These are phyloP conservation scores for Lagria hirta DNA, from an alignment of 2,888 invertebrate genomes.

Conservation along the genomic window DNA sequence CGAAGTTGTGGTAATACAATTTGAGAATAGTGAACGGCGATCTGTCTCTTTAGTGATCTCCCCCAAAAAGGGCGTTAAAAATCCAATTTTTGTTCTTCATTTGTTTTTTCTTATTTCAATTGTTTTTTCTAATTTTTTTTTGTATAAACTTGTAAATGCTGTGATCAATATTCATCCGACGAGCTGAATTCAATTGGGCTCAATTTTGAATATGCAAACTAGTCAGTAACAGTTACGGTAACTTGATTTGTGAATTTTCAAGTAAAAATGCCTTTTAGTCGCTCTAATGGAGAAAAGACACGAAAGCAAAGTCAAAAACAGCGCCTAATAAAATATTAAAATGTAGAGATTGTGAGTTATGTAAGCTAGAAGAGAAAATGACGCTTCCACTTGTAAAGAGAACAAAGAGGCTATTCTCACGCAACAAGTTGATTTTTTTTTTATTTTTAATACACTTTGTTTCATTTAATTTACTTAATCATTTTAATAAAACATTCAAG, in stretches of 20 bases:
- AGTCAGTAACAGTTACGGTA: conserved; percentile 16
- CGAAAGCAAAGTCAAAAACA: conserved; percentile 20
- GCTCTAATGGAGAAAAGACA: conserved; percentile 13
- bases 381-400: conserved; percentile 38
- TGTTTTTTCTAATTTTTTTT: too few species aligned
- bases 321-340: conserved; percentile 45
- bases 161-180: conserved; percentile 22
- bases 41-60: conserved; percentile 48
- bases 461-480: too few species aligned
- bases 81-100: too few species aligned
- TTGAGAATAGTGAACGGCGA: conserved; percentile 54
- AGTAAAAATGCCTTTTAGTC: conserved; percentile 11
- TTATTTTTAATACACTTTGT: too few species aligned
- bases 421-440: too few species aligned
- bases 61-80: too few species aligned
- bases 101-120: too few species aligned
- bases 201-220: conserved; percentile 29
- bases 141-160: too few species aligned
- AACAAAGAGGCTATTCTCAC: conserved; percentile 35
- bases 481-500: too few species aligned
- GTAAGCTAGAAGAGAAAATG: conserved; percentile 44
- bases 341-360: conserved; percentile 52
- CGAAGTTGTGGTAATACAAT: conserved; percentile 54
- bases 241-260: conserved; percentile 18
- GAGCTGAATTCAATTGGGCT: conserved; percentile 27